Conservation (phyloP, 2,113 vertebrate genomes). For the Gnathonemus echidnorhynchus region DNA sequence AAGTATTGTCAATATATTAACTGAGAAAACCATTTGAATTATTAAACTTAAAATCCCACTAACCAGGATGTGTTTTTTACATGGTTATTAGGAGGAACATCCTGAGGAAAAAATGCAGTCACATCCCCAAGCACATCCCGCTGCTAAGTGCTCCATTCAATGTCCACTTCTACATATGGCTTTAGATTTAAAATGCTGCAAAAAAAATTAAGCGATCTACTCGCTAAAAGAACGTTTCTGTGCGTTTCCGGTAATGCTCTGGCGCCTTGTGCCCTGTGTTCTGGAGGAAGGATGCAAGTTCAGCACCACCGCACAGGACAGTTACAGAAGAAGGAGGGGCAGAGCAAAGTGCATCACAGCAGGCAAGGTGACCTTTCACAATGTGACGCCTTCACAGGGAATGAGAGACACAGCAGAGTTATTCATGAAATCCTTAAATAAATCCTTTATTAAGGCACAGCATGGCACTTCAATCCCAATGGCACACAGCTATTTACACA, state of each 20-base stretch:
- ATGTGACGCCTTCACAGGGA: background rate
- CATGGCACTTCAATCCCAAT: background rate
- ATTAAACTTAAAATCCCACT: background rate
- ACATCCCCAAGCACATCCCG: background rate
- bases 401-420: background rate
- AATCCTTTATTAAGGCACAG: slow-evolving; percentile 9
- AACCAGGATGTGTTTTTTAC: background rate
- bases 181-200: too few species aligned
- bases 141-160: background rate
- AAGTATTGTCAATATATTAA: background rate
- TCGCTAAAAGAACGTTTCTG: background rate
- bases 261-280: too few species aligned
- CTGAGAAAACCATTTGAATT: background rate
- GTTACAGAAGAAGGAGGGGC: background rate
- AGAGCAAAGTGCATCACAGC: background rate
- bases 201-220: background rate
- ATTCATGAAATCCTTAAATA: background rate
- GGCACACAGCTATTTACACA: background rate
- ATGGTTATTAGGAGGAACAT: background rate
- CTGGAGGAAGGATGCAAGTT: too few species aligned
- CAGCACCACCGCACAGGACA: background rate
- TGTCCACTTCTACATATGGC: background rate
- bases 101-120: background rate
- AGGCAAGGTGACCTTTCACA: background rate
- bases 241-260: background rate